phyloP scores from a whole-genome alignment of 2,113 vertebrate genomes.

The Dolichallabes microphthalmus region DNA sequence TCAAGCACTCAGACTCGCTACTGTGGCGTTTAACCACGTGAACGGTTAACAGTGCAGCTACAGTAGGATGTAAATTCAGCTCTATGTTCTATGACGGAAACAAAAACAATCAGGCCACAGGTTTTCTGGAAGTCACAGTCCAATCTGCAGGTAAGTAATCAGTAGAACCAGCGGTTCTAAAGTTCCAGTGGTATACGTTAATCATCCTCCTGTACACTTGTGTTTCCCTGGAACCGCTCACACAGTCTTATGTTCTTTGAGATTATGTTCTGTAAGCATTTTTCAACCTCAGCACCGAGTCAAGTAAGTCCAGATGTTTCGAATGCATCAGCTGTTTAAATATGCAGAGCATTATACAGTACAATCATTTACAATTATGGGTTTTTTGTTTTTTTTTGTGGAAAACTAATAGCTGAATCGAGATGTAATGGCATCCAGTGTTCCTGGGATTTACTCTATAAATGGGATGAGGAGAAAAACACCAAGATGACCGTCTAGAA shows the following conservation, averaged over 20 bases:
- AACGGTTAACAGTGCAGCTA: conserved; percentile 60
- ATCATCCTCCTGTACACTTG: background rate
- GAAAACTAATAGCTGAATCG: background rate
- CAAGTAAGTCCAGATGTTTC: background rate
- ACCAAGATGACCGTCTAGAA: background rate
- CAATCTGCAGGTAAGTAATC: background rate
- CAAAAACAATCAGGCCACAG: conserved; percentile 15
- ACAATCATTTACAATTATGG: background rate
- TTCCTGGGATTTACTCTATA: background rate
- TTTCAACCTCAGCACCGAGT: background rate
- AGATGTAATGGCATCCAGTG: background rate
- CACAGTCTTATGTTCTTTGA: background rate
- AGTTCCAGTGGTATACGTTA: background rate
- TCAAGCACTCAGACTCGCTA: conserved; percentile 61
- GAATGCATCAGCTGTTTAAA: background rate
- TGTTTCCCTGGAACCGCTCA: background rate
- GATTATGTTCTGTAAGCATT: background rate
- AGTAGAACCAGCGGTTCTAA: background rate
- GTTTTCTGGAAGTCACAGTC: background rate
- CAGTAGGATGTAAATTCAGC: conserved; percentile 2
- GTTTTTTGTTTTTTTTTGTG: background rate
- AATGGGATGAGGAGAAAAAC: background rate
- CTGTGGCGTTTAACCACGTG: conserved; percentile 49
- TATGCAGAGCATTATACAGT: background rate
- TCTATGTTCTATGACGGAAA: conserved; percentile 24